phyloP scores from a whole-genome alignment of 2,888 invertebrate species.

The Meteorus cinctellus region DNA sequence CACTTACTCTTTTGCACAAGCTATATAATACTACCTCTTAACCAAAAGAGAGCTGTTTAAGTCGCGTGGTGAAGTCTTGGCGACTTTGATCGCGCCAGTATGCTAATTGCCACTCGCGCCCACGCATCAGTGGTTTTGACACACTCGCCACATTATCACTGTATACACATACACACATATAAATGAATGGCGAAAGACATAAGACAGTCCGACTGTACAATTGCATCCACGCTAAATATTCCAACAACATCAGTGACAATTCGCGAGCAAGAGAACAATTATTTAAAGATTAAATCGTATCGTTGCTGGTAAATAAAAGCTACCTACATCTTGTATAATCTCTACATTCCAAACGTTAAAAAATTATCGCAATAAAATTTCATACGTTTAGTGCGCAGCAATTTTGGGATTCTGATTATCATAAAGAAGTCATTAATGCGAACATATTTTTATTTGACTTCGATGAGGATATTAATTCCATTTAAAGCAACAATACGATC shows the following conservation, averaged over 20 bases:
- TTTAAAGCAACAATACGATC: no score
- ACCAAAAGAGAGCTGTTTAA: constrained; percentile 22
- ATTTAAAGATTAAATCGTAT: constrained; percentile 11
- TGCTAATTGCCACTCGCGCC: constrained; percentile 60
- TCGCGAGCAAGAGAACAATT: neutral
- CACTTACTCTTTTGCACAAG: constrained; percentile 29
- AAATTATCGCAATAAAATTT: no score
- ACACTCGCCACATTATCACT: constrained; percentile 16
- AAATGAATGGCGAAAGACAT: neutral
- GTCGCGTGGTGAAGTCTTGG: constrained; percentile 51
- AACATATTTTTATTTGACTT: no score
- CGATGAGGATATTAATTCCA: no score
- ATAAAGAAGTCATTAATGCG: no score
- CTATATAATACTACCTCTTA: constrained; percentile 17
- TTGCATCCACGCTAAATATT: constrained; percentile 7
- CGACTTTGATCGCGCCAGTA: constrained; percentile 59
- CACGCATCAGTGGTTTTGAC: constrained; percentile 44
- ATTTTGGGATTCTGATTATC: no score
- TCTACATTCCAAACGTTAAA: no score
- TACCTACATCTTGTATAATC: neutral
- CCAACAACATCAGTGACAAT: constrained; percentile 25
- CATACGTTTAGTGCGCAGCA: no score
- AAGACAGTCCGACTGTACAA: neutral
- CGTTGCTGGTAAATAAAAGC: neutral
- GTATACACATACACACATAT: neutral